These are phyloP conservation scores for Idaea aversata DNA, from an alignment of 2,888 invertebrate genomes.

Conservation along the genomic window DNA sequence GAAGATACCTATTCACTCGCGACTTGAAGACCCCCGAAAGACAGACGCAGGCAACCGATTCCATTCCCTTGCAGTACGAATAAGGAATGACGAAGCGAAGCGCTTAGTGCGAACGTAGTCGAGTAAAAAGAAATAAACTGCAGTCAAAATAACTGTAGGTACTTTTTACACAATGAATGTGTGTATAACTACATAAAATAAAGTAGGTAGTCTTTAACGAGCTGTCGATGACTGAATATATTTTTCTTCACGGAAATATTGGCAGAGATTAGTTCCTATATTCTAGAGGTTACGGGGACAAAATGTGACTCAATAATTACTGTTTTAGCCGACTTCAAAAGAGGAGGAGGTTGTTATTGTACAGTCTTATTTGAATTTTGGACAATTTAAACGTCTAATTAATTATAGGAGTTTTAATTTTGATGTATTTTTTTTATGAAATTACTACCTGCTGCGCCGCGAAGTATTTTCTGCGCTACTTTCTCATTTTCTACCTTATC, in stretches of 20 bases:
- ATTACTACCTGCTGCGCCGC: too few species aligned
- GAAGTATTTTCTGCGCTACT: too few species aligned
- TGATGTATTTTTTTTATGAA: too few species aligned
- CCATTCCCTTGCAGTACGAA: too few species aligned
- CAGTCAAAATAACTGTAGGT: background rate
- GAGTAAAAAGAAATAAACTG: background rate
- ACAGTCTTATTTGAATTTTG: background rate
- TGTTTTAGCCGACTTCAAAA: background rate
- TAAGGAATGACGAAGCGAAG: too few species aligned
- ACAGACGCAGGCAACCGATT: too few species aligned
- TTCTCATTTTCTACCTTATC: too few species aligned
- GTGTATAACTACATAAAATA: background rate
- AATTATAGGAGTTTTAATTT: too few species aligned
- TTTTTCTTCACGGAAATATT: background rate
- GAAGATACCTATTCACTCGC: too few species aligned
- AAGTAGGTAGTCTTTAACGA: background rate
- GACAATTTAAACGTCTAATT: too few species aligned
- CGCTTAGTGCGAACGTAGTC: too few species aligned
- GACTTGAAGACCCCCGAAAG: too few species aligned
- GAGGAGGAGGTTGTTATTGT: background rate
- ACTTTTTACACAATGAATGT: background rate
- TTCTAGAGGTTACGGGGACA: slow-evolving; percentile 2
- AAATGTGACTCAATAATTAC: background rate
- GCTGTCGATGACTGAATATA: background rate
- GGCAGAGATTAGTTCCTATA: background rate